Evolutionary conservation across 2,797 vertebrate genomes (phyloP).

Genomic region (Diglossa cyanea): DNA sequence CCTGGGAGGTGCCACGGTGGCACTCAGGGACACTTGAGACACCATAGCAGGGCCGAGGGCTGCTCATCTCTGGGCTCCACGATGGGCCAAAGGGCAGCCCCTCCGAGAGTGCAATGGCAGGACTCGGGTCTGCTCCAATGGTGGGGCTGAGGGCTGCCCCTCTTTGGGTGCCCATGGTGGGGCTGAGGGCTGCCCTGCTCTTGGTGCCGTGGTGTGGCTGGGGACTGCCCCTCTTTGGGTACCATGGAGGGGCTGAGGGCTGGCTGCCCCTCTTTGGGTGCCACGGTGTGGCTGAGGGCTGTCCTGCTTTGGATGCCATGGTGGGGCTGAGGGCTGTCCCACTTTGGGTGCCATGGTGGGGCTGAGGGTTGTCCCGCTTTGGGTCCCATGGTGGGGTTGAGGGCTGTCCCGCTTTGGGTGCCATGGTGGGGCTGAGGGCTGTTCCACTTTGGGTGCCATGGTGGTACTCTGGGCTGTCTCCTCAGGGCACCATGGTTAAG

Average conservation of each 20-base stretch:
- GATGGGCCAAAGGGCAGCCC: background rate
- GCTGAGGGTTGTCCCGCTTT: background rate
- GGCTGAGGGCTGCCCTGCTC: rapidly evolving
- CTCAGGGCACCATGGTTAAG: background rate
- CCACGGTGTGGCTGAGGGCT: no score
- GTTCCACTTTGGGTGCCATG: rapidly evolving
- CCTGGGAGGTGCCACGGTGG: background rate
- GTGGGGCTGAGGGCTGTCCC: no score
- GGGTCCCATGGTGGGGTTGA: no score
- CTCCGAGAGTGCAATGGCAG: rapidly evolving
- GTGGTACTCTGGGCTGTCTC: background rate
- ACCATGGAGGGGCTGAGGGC: no score
- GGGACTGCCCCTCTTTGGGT: background rate
- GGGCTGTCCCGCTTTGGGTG: background rate
- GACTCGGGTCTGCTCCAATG: background rate
- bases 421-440: rapidly evolving
- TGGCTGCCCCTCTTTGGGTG: no score
- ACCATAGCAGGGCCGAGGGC: rapidly evolving
- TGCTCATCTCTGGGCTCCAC: background rate
- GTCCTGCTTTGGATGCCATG: rapidly evolving
- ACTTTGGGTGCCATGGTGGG: rapidly evolving
- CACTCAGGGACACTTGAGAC: no score
- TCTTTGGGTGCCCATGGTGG: rapidly evolving
- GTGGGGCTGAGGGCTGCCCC: no score
- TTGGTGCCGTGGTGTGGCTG: background rate